Base-by-base conservation (phyloP, 53 echinoderm and acorn worm genomes). In the Holothuria scabra region DNA sequence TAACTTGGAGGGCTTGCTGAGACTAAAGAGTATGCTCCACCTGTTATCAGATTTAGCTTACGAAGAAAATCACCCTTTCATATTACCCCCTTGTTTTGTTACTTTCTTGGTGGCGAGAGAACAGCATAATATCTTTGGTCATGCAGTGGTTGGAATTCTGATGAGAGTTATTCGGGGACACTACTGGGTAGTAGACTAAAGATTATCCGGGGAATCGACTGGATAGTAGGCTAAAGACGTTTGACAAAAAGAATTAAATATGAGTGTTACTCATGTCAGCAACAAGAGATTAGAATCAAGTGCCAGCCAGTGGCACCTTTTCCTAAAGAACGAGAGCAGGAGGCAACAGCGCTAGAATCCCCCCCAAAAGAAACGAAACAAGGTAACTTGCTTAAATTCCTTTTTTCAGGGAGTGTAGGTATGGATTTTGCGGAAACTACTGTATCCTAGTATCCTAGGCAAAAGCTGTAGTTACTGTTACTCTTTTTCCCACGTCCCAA, bases 241-340 rank as follows among this genome's bases (percentile, higher is more conserved):
- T 64, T 64, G 23, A 10, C 64, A 25, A 26, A 19, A 64, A 25
- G 64, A 10, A 26, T 64, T 64, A 64, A 28, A 64, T 25, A 64
- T 64, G 64, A 64, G 64, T 64, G 64, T 25, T 22, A 25, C 64
- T 26, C 64, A 1, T 64, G 64, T 64, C 23, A 64, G 28, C 64
- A 6, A 1, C 64, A 25, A 30, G 64, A 64, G 3, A 26, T 5
- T 1, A 64, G 25, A 22, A 26, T 1, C 23, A 25, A 26, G 23
- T 25, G 64, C 64, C 28, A 64, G 25, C 64, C 64, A 64, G 64
- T 64, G 26, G 28, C 64, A 64, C 1, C 64, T 10, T 64, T 64
- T 5, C 64, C 64, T 13, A 25, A 64, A 64, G 25, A 25, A 5
- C 21, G 64, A 3, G 64, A 25, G 5, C 64, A 64, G 64, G 25